phyloP scores from a whole-genome alignment of 2,797 vertebrate species.

The Amniataba percoides region DNA sequence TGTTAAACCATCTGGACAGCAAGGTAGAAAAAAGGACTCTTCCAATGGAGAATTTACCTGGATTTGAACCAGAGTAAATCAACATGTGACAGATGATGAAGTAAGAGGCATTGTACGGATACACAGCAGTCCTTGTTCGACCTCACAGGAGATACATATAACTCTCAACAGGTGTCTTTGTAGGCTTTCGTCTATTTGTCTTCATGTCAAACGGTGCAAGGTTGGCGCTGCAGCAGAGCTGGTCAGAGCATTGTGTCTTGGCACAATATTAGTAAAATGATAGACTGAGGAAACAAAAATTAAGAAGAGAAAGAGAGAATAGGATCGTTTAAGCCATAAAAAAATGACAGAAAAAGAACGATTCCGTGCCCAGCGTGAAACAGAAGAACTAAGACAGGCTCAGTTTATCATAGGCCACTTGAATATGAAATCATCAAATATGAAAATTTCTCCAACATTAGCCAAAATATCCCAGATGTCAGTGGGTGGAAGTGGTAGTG shows the following conservation, averaged over 20 bases:
- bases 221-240: constrained; percentile 34
- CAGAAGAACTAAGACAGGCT: constrained; percentile 8
- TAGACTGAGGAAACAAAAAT: constrained; percentile 38
- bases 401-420: constrained; percentile 2
- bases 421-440: neutral
- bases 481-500: no score
- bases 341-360: constrained; percentile 3
- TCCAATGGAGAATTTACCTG: constrained; percentile 37
- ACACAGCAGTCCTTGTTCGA: constrained; percentile 65
- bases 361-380: constrained; percentile 23
- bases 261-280: constrained; percentile 30
- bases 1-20: constrained; percentile 32
- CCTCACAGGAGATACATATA: constrained; percentile 52
- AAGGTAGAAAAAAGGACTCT: neutral
- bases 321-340: constrained; percentile 16
- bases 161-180: constrained; percentile 60
- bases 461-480: constrained; percentile 20
- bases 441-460: neutral
- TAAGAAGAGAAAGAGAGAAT: constrained; percentile 30
- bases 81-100: constrained; percentile 53
- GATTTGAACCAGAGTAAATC: constrained; percentile 54
- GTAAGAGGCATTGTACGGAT: constrained; percentile 38
- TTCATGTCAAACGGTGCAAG: constrained; percentile 50
- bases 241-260: constrained; percentile 31
- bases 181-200: constrained; percentile 48